Base-by-base conservation (phyloP, 1,140 invertebrate genomes). In the Aplysia californica region DNA sequence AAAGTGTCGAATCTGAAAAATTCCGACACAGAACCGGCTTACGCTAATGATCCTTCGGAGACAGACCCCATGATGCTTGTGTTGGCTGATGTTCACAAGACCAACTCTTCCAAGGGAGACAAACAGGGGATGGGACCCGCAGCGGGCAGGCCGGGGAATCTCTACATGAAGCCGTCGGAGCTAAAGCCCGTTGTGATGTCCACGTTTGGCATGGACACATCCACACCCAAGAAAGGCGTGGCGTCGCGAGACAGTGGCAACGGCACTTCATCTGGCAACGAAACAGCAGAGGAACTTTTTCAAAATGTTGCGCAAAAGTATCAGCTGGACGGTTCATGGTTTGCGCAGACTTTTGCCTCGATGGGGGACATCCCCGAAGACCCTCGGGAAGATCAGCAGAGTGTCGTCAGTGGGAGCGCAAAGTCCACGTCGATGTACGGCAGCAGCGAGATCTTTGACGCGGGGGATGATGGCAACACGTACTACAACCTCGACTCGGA, bases 401-500 rank as follows among this genome's bases (percentile, higher is more conserved):
- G 83, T 69, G 69, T 80, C 0, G 69, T 80, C 35, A 82, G 83
- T 80, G 82, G 81, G 5, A 80, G 78, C 50, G 78, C 68, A 1
- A 65, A 77, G 29, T 83, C 84, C 1, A 59, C 75, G 20, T 84
- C 84, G 29, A 77, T 86, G 58, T 83, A 83, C 65, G 82, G 80
- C 39, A 83, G 83, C 72, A 81, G 81, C 58, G 84, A 86, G 55
- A 78, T 81, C 33, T 84, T 82, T 64, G 79, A 83, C 50, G 59
- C 75, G 29, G 77, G 33, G 29, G 35, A 69, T 59, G 55, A 65
- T 41, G 35, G 26, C 4, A 66, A 79, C 44, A 76, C 61, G 0
- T 80, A 82, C 61, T 82, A 78, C 67, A 79, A 79, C 33, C 77
- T 81, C 20, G 78, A 83, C 33, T 85, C 82, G 20, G 84, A 85